Evolutionary conservation across 2,888 invertebrate genomes (phyloP).

Genomic region (Tromatobia lineatoria): DNA sequence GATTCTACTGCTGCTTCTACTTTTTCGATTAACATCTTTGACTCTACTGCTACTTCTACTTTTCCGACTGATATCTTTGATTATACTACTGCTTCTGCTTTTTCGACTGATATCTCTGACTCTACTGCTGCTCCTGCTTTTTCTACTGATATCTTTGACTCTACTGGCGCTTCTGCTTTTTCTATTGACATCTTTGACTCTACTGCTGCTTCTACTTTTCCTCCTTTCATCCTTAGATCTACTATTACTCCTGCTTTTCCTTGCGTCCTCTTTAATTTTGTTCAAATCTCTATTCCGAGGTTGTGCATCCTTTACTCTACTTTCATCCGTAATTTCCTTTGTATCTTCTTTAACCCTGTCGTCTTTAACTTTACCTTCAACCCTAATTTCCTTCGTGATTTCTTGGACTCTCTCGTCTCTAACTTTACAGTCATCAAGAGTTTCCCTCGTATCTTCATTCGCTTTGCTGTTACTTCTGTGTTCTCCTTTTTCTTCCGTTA

Average conservation of each 20-base stretch:
- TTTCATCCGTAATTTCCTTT: slow-evolving; percentile 18
- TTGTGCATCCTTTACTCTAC: slow-evolving; percentile 32
- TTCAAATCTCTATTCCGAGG: background rate
- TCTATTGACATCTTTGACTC: slow-evolving; percentile 19
- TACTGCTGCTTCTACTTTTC: slow-evolving; percentile 67
- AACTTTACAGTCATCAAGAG: slow-evolving; percentile 4
- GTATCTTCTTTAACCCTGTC: slow-evolving; percentile 20
- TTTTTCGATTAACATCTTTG: slow-evolving; percentile 51
- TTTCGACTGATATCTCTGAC: slow-evolving; percentile 24
- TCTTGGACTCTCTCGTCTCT: background rate
- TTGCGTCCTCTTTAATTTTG: slow-evolving; percentile 20
- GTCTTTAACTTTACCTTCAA: slow-evolving; percentile 23
- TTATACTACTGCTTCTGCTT: slow-evolving; percentile 29
- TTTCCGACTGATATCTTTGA: slow-evolving; percentile 43
- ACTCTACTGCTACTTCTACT: slow-evolving; percentile 63
- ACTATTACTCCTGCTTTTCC: slow-evolving; percentile 35
- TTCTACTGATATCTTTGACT: slow-evolving; percentile 31
- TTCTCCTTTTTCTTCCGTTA: slow-evolving; percentile 35
- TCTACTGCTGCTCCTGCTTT: slow-evolving; percentile 33
- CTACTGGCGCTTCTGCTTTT: slow-evolving; percentile 66
- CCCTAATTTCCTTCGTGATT: slow-evolving; percentile 18
- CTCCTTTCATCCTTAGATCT: slow-evolving; percentile 27
- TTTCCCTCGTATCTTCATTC: background rate
- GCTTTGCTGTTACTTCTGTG: slow-evolving; percentile 10
- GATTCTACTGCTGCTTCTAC: slow-evolving; percentile 62